Base-by-base conservation (phyloP, 2,113 vertebrate genomes). In the Alectura lathami region DNA sequence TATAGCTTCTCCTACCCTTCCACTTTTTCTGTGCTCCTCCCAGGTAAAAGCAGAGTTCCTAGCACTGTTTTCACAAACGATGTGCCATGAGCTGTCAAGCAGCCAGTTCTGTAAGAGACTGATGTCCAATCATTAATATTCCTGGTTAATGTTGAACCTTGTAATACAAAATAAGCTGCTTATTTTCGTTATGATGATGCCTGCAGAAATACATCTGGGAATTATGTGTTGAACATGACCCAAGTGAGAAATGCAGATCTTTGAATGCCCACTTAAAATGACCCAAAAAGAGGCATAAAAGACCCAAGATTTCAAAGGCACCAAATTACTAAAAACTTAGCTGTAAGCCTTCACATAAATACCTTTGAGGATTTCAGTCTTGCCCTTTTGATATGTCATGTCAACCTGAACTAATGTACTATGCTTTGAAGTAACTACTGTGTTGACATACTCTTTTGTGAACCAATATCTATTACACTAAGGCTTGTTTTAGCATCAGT, bases 271-370 rank as follows among this genome's bases (percentile, higher is more conserved):
- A 23, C 82, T 83, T 73, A 32, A 32, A 56, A 17, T 43, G 43
- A 69, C 54, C 18, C 34, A 43, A 59, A 74, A 32, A 30, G 66
- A 43, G 27, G 6, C 0, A 0, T 29, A 47, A 3, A 26, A 43
- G 17, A 64, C 40, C 3, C 20, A 68, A 11, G 21, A 13, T 82
- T 26, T 66, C 26, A 56, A 84, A 83, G 47, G 47, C 47, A 67
- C 56, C 18, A 45, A 48, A 86, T 9, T 38, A 36, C 24, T 34
- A 23, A 34, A 29, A 7, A 15, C 8, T 59, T 63, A 63, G 75
- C 57, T 59, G 4, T 75, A 43, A 86, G 3, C 83, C 38, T 64
- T 92, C 53, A 26, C 8, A 13, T 30, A 36, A 36, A 17, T 34
- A 32, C 34, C 9, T 80, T 38, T 59, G 32, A 54, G 34, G 8